Conservation (phyloP, 2,888 invertebrate species). For the Chrysomela aeneicollis region DNA sequence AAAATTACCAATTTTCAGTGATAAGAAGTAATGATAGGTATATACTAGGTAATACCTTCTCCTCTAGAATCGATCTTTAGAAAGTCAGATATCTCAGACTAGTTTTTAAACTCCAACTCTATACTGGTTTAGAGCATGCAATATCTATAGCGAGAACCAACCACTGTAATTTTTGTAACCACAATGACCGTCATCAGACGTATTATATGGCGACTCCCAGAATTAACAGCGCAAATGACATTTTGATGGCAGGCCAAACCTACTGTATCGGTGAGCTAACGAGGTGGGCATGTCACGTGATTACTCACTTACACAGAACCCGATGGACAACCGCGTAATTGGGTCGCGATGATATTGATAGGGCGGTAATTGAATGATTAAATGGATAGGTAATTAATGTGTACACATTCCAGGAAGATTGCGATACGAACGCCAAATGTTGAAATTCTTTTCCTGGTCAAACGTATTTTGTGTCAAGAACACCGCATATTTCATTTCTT, state of each 20-base stretch:
- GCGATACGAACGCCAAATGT: no score
- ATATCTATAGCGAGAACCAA: neutral
- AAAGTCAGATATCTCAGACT: no score
- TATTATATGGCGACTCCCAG: conserved; percentile 12
- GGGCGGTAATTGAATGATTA: neutral
- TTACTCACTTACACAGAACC: conserved; percentile 31
- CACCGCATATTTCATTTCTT: no score
- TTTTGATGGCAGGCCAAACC: conserved; percentile 48
- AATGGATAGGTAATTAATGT: neutral
- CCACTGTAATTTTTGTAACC: conserved; percentile 11
- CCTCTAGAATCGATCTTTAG: no score
- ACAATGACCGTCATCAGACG: conserved; percentile 10
- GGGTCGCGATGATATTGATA: neutral
- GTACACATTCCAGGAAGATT: neutral
- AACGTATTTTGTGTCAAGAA: no score
- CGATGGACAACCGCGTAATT: conserved; percentile 13
- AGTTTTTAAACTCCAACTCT: no score
- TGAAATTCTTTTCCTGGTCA: no score
- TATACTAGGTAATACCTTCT: no score
- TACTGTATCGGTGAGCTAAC: conserved; percentile 40
- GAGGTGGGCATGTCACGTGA: conserved; percentile 46
- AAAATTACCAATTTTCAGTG: no score
- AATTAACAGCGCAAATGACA: conserved; percentile 48
- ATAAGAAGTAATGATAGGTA: no score
- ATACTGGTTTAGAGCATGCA: no score